These are phyloP conservation scores for Origma solitaria DNA, from an alignment of 2,113 vertebrate genomes.

Conservation along the genomic window DNA sequence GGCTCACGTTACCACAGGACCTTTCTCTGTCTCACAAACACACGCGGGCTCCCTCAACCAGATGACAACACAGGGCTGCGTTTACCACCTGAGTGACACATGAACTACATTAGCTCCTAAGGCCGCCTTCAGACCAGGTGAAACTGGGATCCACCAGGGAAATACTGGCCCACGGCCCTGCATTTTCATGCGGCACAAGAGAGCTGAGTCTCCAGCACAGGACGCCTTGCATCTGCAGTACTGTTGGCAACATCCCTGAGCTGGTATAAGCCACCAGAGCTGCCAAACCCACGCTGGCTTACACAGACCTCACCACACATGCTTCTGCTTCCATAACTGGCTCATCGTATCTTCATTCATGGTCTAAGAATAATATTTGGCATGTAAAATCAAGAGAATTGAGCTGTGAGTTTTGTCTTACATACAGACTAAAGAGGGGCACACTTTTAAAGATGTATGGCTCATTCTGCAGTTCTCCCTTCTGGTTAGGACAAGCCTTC, in stretches of 20 bases:
- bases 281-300: background rate
- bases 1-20: background rate
- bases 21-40: background rate
- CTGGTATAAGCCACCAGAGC: background rate
- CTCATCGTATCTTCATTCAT: background rate
- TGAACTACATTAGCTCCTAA: background rate
- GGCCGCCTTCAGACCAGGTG: background rate
- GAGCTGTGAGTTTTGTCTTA: background rate
- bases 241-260: background rate
- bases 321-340: background rate
- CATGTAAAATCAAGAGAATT: background rate
- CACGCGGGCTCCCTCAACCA: rapidly evolving
- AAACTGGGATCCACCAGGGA: background rate
- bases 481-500: background rate
- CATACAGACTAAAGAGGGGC: background rate
- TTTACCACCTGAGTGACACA: background rate
- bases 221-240: background rate
- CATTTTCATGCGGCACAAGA: background rate
- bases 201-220: background rate
- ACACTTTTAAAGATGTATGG: background rate
- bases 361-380: background rate
- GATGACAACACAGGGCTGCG: background rate
- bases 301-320: background rate
- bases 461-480: rapidly evolving
- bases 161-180: background rate